Conservation (phyloP, 2,113 vertebrate genomes). For the Silurus meridionalis region DNA sequence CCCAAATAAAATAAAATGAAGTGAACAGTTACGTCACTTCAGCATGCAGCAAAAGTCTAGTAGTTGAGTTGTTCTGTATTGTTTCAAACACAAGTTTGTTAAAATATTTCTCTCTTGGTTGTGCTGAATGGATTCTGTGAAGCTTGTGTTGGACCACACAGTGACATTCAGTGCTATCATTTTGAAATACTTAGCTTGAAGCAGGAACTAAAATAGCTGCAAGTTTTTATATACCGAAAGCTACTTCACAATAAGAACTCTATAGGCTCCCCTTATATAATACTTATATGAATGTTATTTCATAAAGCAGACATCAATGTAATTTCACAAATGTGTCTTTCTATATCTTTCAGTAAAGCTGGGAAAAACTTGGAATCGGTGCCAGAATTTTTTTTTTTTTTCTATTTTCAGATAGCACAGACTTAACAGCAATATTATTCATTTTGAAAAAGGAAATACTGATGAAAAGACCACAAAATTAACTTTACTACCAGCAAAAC, state of each 20-base stretch:
- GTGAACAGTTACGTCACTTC: not conserved
- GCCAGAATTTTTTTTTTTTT: not conserved
- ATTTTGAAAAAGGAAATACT: not conserved
- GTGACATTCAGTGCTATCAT: not conserved
- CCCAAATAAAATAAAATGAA: not conserved
- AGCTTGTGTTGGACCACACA: not conserved
- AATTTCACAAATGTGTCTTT: not conserved
- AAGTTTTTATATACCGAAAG: not conserved
- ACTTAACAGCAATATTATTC: not conserved
- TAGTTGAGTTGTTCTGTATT: not conserved
- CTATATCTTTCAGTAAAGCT: no score
- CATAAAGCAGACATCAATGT: not conserved
- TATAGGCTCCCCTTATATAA: not conserved
- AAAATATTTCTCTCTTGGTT: not conserved
- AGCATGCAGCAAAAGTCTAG: not conserved
- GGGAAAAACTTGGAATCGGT: not conserved
- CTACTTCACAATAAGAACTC: not conserved
- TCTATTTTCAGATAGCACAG: not conserved
- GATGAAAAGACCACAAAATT: not conserved
- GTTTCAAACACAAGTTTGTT: not conserved
- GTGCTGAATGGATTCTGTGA: not conserved
- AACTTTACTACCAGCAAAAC: not conserved
- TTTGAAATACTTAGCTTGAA: not conserved
- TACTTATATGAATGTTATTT: not conserved
- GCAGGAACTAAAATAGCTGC: not conserved